These are phyloP conservation scores for Coelopa frigida DNA, from an alignment of 1,140 invertebrate species.

Conservation along the genomic window DNA sequence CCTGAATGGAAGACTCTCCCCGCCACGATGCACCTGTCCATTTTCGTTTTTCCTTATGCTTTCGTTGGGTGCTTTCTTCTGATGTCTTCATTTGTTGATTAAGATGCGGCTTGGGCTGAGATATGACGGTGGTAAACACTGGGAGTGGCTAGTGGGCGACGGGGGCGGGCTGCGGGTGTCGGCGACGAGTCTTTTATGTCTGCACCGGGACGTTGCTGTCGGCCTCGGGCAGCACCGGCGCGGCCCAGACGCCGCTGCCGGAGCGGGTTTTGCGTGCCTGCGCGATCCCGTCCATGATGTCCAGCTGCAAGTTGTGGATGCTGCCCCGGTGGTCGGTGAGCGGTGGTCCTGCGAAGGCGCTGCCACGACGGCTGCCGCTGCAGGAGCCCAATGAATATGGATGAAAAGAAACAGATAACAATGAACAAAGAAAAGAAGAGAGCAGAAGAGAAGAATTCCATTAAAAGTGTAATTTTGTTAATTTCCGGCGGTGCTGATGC, in stretches of 20 bases:
- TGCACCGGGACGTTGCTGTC: slow-evolving; percentile 42
- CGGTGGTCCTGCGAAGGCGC: slow-evolving; percentile 51
- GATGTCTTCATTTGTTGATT: no score
- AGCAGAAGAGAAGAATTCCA: neutral
- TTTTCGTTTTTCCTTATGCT: no score
- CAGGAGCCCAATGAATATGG: neutral
- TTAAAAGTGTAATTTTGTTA: neutral
- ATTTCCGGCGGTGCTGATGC: neutral
- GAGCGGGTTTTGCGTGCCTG: slow-evolving; percentile 61
- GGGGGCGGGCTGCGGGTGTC: no score
- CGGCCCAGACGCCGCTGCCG: slow-evolving; percentile 39
- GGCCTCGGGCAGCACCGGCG: slow-evolving; percentile 33
- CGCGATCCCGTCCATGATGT: slow-evolving; percentile 81
- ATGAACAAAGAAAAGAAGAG: neutral
- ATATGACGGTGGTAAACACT: no score
- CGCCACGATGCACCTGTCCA: no score
- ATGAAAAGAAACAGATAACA: slow-evolving; percentile 5
- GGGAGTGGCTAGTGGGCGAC: no score
- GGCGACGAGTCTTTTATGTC: no score
- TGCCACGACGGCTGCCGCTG: slow-evolving; percentile 40
- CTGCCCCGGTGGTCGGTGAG: slow-evolving; percentile 62
- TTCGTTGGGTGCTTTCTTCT: no score
- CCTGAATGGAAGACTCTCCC: no score
- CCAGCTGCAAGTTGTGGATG: slow-evolving; percentile 70
- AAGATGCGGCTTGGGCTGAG: no score